Percentiles rank a stretch among this genome's conserved stretches.
phyloP scores from a whole-genome alignment of 2,888 invertebrate genomes.

The Platerodrilus igneus region DNA sequence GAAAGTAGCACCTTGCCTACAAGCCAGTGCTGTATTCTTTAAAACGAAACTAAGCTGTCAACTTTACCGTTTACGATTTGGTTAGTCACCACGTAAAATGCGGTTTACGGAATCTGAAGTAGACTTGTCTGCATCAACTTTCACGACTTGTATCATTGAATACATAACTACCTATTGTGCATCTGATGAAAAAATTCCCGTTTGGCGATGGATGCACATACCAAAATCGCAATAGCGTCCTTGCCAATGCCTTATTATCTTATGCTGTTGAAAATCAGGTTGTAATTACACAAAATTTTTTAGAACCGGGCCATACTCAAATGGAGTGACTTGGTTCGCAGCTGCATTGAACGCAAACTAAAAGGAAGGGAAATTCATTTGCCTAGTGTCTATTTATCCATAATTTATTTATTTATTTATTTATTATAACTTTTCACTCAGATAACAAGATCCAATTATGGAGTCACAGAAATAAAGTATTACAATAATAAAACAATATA shows the following conservation, averaged over 20 bases:
- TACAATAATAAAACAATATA: too few relatives aligned
- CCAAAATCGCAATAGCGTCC: slow-evolving; percentile 16
- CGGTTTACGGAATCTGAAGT: slow-evolving; percentile 6
- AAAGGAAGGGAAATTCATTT: slow-evolving; percentile 7
- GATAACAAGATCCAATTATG: too few relatives aligned
- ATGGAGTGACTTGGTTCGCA: slow-evolving; percentile 40
- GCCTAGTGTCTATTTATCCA: too few relatives aligned
- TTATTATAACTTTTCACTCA: too few relatives aligned
- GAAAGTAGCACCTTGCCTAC: neutral
- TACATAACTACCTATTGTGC: slow-evolving; percentile 3
- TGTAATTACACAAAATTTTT: slow-evolving; percentile 12
- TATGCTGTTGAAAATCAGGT: slow-evolving; percentile 8
- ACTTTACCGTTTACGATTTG: slow-evolving; percentile 9
- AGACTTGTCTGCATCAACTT: slow-evolving; percentile 3
- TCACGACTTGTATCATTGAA: slow-evolving; percentile 5
- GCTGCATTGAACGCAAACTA: slow-evolving; percentile 34
- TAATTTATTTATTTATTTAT: too few relatives aligned
- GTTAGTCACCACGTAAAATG: neutral
- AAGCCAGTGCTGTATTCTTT: slow-evolving; percentile 3
- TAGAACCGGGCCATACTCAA: slow-evolving; percentile 37
- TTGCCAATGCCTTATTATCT: slow-evolving; percentile 19
- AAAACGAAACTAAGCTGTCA: slow-evolving; percentile 6
- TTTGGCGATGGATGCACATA: slow-evolving; percentile 14
- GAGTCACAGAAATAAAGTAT: too few relatives aligned
- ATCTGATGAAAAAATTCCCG: neutral